phyloP scores from a whole-genome alignment of 1,140 invertebrate species.

The Chelonus insularis region DNA sequence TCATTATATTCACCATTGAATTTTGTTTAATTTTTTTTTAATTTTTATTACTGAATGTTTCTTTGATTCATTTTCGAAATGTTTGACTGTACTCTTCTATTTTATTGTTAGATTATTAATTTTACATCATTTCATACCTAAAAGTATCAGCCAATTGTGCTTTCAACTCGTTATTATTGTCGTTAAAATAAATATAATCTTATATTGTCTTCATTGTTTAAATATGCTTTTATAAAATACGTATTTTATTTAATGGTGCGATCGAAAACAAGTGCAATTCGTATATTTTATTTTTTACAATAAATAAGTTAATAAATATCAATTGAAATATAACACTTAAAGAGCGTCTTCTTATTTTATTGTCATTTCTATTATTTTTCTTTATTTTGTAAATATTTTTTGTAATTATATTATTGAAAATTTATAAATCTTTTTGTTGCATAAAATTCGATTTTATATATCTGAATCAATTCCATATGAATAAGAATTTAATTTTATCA shows the following conservation, averaged over 20 bases:
- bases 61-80: conserved; percentile 8
- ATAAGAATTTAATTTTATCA: neutral
- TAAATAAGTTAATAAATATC: no score
- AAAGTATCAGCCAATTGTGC: conserved; percentile 51
- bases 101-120: conserved; percentile 3
- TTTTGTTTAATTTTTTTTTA: conserved; percentile 27
- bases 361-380: no score
- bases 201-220: conserved; percentile 6
- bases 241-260: conserved; percentile 3
- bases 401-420: no score
- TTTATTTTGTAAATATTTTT: no score
- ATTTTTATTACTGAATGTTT: no score
- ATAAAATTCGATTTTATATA: no score
- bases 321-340: no score
- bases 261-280: conserved; percentile 27
- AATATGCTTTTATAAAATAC: conserved; percentile 10
- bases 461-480: neutral
- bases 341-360: no score
- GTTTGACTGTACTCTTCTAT: neutral
- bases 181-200: conserved; percentile 5
- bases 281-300: neutral
- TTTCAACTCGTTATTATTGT: conserved; percentile 17
- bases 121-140: conserved; percentile 40
- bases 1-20: conserved; percentile 20
- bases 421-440: no score